Evolutionary conservation across 2,888 invertebrate species (phyloP), one percentile per base, ranked within the genome.

Genomic region (Xestobium rufovillosum): DNA sequence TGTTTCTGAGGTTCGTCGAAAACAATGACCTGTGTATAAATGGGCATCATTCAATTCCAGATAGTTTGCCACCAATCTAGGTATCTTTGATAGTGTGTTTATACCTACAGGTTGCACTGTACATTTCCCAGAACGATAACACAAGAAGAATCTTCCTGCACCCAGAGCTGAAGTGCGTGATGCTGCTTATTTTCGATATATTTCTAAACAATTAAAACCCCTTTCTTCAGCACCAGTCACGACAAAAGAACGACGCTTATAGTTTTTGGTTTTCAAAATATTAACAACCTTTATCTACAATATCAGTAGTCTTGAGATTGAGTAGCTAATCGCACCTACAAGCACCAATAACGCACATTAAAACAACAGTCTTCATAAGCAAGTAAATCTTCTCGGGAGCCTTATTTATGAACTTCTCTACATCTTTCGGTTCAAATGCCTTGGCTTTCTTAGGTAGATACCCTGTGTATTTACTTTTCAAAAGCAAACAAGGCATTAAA

Each of bases 321-420:
- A 28, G 25, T 16, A 45, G 17, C 29, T 44, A 39, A 14, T 42
- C 38, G 13, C 17, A 26, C 25, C 42, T 29, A 14, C 37, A 39
- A 4, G 42, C 44, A 10, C 42, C 40, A 10, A 34, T 26, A 35
- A 46, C 32, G 19, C 30, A 36, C 19, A 36, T 19, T 26, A 37
- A 38, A 14, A 28, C 11, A 9, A 34, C 29, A 15, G 35, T 29
- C 30, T 38, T 52, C 13, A 38, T 42, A 6, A 39, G 37, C 34
- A 52, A 41, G 38, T 47, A 49, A 23, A 41, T 10, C 3, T 36
- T 29, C 35, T 52, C 48, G 1, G 47, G 45, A 27, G 50, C 48
- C 16, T 44, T n/a, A n/a, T n/a, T n/a, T n/a, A n/a, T n/a, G n/a
- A n/a, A n/a, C n/a, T n/a, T n/a, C n/a, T n/a, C n/a, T n/a, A n/a